phyloP scores from a whole-genome alignment of 2,888 invertebrate genomes.

The Suillia variegata region DNA sequence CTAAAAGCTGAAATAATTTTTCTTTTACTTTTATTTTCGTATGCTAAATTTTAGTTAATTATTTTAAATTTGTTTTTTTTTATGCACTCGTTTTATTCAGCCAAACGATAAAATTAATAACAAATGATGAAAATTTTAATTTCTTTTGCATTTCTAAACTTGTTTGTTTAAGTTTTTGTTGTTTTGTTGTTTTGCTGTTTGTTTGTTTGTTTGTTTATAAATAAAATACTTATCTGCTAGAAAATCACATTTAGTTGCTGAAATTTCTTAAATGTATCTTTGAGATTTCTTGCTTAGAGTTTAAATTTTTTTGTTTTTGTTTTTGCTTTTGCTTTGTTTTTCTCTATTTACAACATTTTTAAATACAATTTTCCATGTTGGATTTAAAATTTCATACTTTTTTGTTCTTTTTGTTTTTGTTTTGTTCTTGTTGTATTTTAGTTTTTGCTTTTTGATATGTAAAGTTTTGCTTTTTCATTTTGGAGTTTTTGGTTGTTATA shows the following conservation, averaged over 20 bases:
- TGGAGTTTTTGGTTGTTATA: too few species aligned
- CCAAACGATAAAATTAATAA: constrained; percentile 28
- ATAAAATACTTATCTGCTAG: constrained; percentile 52
- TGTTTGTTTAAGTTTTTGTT: constrained; percentile 13
- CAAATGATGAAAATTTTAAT: too few species aligned
- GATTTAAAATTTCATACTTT: too few species aligned
- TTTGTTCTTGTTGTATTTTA: constrained; percentile 20
- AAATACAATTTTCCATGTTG: too few species aligned
- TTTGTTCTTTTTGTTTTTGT: too few species aligned
- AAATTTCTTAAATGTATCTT: constrained; percentile 23
- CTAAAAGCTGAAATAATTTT: too few species aligned
- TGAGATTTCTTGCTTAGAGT: too few species aligned
- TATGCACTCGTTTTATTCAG: constrained; percentile 53
- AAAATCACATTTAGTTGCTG: constrained; percentile 60
- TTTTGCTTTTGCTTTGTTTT: too few species aligned
- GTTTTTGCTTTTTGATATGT: background rate
- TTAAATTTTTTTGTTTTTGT: too few species aligned
- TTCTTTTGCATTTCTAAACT: background rate
- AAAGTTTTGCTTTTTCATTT: background rate
- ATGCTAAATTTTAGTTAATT: constrained; percentile 12
- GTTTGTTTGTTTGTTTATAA: too few species aligned
- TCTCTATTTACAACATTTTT: too few species aligned
- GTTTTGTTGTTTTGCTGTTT: constrained; percentile 18
- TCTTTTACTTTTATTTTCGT: constrained; percentile 22
- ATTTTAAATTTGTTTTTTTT: constrained; percentile 5